Conservation (phyloP, 1,140 invertebrate genomes). For the Drosophila novamexicana region DNA sequence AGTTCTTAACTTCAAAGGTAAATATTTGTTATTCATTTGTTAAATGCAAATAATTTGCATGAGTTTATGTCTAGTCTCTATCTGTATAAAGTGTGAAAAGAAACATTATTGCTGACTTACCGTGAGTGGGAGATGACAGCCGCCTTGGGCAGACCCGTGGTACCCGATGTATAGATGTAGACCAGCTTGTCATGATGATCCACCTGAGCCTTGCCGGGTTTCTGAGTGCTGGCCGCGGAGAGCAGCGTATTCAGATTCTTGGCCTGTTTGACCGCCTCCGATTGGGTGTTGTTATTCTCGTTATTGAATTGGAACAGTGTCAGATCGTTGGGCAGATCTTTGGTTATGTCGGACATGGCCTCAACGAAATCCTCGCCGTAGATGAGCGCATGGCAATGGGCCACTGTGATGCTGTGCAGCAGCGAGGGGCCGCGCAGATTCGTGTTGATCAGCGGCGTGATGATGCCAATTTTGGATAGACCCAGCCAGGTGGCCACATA, state of each 20-base stretch:
- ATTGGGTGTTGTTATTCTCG: conserved; percentile 70
- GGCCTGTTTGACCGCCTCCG: conserved; percentile 50
- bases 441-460: conserved; percentile 96
- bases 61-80: background rate
- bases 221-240: conserved; percentile 52
- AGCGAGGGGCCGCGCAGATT: conserved; percentile 93
- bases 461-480: conserved; percentile 94
- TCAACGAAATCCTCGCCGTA: conserved; percentile 87
- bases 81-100: background rate
- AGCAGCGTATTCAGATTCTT: conserved; percentile 68
- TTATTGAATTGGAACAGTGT: conserved; percentile 86
- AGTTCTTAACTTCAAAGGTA: too few relatives aligned
- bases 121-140: conserved; percentile 92
- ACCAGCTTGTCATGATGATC: conserved; percentile 87
- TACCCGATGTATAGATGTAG: conserved; percentile 96
- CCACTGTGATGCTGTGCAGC: conserved; percentile 93
- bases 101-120: conserved; percentile 18
- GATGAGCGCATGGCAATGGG: conserved; percentile 92
- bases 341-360: conserved; percentile 52
- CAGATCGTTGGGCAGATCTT: conserved; percentile 57
- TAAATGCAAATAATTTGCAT: too few relatives aligned
- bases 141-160: conserved; percentile 95
- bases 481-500: conserved; percentile 96
- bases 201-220: conserved; percentile 60
- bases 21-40: too few relatives aligned